Evolutionary conservation across 2,797 vertebrate species (phyloP).

Genomic region (Acridotheres tristis): DNA sequence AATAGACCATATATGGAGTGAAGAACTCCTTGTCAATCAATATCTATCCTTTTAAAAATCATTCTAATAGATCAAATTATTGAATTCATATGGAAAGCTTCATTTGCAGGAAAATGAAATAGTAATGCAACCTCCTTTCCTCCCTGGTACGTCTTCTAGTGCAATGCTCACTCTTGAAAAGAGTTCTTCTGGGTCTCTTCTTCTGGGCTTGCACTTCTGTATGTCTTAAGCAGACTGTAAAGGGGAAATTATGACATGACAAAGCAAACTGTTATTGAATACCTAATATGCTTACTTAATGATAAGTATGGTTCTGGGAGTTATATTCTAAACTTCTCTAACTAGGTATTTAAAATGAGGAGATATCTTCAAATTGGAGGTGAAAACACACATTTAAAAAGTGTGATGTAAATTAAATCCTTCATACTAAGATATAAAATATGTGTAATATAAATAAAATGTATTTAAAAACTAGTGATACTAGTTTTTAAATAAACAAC

Average conservation of each 20-base stretch:
- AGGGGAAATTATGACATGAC: not conserved
- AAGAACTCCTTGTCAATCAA: not conserved
- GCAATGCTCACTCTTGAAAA: not conserved
- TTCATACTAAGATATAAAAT: not conserved
- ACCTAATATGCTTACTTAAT: not conserved
- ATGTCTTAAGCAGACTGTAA: not conserved
- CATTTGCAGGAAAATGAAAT: not conserved
- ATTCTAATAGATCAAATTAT: not conserved
- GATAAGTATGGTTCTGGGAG: not conserved
- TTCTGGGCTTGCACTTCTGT: not conserved
- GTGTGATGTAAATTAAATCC: not conserved
- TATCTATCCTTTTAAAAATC: not conserved
- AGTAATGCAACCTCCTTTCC: not conserved
- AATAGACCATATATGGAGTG: not conserved
- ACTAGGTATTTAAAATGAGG: not conserved
- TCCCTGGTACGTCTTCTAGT: not conserved
- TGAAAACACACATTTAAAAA: not conserved
- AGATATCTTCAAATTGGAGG: not conserved
- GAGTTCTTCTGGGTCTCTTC: not conserved
- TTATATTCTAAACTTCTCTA: not conserved
- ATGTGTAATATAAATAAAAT: not conserved
- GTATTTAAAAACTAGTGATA: too few species aligned
- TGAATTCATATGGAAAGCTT: not conserved
- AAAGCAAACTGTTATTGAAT: not conserved
- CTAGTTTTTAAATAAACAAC: not conserved